A percentile compares a stretch with the other conserved stretches of the same genome.
phyloP scores from a whole-genome alignment of 1,140 invertebrate genomes.

The Plodia interpunctella region DNA sequence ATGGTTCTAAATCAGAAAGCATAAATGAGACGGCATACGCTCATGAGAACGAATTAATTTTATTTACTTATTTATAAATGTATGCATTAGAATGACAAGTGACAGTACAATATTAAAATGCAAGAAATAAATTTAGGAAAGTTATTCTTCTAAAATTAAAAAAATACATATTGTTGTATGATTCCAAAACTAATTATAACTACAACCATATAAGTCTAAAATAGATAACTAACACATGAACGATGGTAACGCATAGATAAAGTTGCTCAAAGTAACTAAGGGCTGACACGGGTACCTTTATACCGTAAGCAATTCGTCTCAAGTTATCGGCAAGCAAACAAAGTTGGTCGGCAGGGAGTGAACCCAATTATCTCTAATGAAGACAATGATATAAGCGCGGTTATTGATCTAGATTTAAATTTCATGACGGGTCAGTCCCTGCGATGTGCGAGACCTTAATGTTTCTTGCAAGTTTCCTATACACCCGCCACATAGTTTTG shows the following conservation, averaged over 20 bases:
- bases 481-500: constrained; percentile 31
- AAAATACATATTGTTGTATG: no score
- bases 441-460: constrained; percentile 71
- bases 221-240: not conserved
- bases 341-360: constrained; percentile 68
- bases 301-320: constrained; percentile 69
- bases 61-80: no score
- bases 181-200: no score
- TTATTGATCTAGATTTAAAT: constrained; percentile 78
- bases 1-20: no score
- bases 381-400: constrained; percentile 77
- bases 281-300: constrained; percentile 23
- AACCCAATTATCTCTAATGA: constrained; percentile 76
- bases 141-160: no score
- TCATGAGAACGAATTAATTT: no score
- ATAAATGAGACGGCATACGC: no score
- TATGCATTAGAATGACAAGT: no score
- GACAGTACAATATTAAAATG: no score
- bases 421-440: constrained; percentile 76
- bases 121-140: no score
- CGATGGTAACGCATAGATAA: not conserved
- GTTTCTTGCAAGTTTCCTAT: constrained; percentile 68
- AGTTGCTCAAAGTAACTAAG: constrained; percentile 2
- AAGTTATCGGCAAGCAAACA: constrained; percentile 72
- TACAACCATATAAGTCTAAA: no score